Base-by-base conservation (phyloP, 1,140 invertebrate genomes). In the Drosophila equinoxialis region DNA sequence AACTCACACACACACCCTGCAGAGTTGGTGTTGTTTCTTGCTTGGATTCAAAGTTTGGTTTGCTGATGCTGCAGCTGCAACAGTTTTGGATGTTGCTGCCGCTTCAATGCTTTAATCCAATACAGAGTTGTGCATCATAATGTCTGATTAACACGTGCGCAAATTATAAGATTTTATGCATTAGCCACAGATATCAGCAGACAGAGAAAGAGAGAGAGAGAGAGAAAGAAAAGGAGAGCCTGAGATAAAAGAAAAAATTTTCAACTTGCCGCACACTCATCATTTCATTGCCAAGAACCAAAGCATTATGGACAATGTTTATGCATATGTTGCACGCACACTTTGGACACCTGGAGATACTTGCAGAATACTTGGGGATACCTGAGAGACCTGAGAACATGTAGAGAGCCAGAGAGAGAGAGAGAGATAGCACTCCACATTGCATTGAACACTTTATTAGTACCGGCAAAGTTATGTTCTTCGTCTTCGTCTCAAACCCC, bases 151-250 rank as follows among this genome's bases (percentile, higher is more conserved):
- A 87, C 84, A 89, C 84, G 84, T 89, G 84, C 84, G 84, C 84
- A 89, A 89, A 89, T 89, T 89, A 89, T 89, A 89, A 89, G 84
- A 89, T 89, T 89, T 89, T 84, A 89, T 89, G 84, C 84, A 89
- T 89, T 89, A 84, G 84, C 85, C 84, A 89, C 84, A 87, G 84
- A 89, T 89, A 86, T 85, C 79, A 84, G 81, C 17, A 51, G 45
- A 48, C 17, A 51, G 8, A 23, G 7, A 51, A 8, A 3, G 45
- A 48, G 7, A 48, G 17, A 20, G 45, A 48, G 45, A 48, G 42
- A 23, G 7, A 51, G 17, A 51, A 2, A 51, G 17, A 48, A 8
- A 17, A 63, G 39, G 62, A 62, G 65, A 77, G 59, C 23, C 30
- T 30, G 74, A 87, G 83, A 86, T 86, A 83, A 86, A 86, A 86